Evolutionary conservation across 2,797 vertebrate genomes (phyloP).

Genomic region (Gouania willdenowi): DNA sequence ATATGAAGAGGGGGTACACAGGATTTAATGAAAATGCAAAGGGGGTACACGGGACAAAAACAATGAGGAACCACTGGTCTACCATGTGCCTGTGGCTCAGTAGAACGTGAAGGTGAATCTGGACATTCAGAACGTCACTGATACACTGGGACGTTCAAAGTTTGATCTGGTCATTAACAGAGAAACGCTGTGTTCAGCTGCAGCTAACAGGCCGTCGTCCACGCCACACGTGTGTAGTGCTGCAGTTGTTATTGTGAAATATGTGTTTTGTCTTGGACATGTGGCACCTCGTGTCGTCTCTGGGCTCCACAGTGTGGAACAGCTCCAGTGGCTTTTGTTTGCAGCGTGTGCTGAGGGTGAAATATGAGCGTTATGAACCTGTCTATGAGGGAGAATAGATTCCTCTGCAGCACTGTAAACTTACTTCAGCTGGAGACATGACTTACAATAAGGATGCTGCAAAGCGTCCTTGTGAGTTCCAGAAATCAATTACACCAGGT

Average conservation of each 20-base stretch:
- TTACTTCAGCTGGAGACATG: conserved; percentile 50
- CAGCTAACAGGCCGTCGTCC: conserved; percentile 19
- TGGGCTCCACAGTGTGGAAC: conserved; percentile 40
- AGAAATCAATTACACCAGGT: conserved; percentile 56
- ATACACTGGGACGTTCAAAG: conserved; percentile 48
- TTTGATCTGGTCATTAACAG: conserved; percentile 48
- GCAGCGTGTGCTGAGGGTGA: conserved; percentile 54
- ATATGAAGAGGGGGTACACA: too few species aligned
- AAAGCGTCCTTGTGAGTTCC: conserved; percentile 57
- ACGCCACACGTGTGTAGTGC: conserved; percentile 12
- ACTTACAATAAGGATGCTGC: conserved; percentile 47
- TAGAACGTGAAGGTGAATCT: conserved; percentile 62
- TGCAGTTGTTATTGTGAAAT: conserved; percentile 24
- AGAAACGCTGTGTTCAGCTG: conserved; percentile 21
- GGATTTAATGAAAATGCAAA: too few species aligned
- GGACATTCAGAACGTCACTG: conserved; percentile 55
- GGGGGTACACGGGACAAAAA: too few species aligned
- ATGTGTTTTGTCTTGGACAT: conserved; percentile 15
- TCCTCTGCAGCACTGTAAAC: conserved; percentile 57
- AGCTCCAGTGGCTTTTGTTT: conserved; percentile 47
- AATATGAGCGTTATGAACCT: conserved; percentile 65
- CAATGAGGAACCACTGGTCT: too few species aligned
- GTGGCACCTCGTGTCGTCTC: neutral
- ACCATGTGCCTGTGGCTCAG: conserved; percentile 56
- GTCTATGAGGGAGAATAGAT: conserved; percentile 59